Evolutionary conservation across 2,113 vertebrate genomes (phyloP).

Genomic region (Eulacestoma nigropectus): DNA sequence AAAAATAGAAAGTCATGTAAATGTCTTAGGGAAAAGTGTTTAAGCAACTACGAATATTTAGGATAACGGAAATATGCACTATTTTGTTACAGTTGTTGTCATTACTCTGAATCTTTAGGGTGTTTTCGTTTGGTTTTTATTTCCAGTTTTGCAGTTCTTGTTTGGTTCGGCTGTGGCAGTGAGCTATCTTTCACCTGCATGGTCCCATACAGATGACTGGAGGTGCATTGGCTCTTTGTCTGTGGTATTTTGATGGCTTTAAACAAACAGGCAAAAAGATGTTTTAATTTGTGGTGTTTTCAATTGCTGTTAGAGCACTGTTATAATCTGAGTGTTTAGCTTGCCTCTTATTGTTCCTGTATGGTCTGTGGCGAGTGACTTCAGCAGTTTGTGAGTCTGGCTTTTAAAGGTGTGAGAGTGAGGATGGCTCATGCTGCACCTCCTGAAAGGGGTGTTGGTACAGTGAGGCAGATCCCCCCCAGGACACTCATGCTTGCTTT

Average conservation of each 20-base stretch:
- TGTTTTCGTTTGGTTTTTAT: neutral
- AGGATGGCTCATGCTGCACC: neutral
- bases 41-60: neutral
- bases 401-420: neutral
- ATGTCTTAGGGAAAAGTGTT: neutral
- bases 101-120: neutral
- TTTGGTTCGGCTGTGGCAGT: neutral
- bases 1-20: constrained; percentile 37
- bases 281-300: neutral
- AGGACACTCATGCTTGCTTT: neutral
- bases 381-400: neutral
- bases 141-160: neutral
- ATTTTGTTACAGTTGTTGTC: neutral
- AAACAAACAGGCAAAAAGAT: neutral
- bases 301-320: neutral
- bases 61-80: neutral
- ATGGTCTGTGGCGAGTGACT: neutral
- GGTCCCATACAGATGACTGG: neutral
- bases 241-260: neutral
- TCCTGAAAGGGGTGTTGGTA: accelerated
- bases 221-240: neutral
- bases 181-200: neutral
- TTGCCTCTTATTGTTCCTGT: neutral
- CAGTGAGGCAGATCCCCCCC: neutral
- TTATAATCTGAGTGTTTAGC: neutral